Evolutionary conservation across 2,113 vertebrate genomes (phyloP), one percentile per base, ranked within the genome.

Genomic region (Clarias batrachus): DNA sequence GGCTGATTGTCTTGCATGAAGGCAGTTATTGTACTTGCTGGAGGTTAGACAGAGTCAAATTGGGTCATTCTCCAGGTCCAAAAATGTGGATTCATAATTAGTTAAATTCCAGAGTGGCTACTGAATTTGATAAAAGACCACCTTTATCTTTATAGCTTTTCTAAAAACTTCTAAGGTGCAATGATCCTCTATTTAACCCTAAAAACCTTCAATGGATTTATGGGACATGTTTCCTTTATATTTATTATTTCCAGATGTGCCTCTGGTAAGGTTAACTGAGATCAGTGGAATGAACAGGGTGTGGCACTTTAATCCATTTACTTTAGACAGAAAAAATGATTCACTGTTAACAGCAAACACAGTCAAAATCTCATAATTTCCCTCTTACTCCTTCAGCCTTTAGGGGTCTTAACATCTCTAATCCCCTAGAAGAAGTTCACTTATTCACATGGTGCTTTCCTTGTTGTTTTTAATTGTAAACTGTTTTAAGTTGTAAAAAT

Each of bases 191-290:
- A 82, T 87, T 90, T 90, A 3, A 52, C 37, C 21, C 13, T 80
- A 91, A 91, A 91, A 93, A 90, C 87, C 90, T 89, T 88, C 91
- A 89, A 57, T 90, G 90, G 93, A 95, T 94, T 95, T 94, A 94
- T 91, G 90, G 89, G 87, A 84, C 81, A 81, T 87, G 80, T 90
- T 91, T 92, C 87, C 86, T 87, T 87, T 91, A 84, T 63, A 86
- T 87, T 90, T 90, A 95, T 94, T 94, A 93, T 92, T 94, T 94
- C 94, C 94, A 95, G 94, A 95, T 95, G 94, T 94, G 90, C 74
- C 83, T 85, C 71, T 87, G 81, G 23, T 82, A 27, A 21, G 60
- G 65, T 87, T 85, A 86, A 84, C 88, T 88, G 76, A 83, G 25
- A 87, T 76, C 48, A 88, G 76, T 81, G 87, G 66, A 86, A 88